Conservation (phyloP, 2,113 vertebrate genomes). For the Prietella phreatophila region DNA sequence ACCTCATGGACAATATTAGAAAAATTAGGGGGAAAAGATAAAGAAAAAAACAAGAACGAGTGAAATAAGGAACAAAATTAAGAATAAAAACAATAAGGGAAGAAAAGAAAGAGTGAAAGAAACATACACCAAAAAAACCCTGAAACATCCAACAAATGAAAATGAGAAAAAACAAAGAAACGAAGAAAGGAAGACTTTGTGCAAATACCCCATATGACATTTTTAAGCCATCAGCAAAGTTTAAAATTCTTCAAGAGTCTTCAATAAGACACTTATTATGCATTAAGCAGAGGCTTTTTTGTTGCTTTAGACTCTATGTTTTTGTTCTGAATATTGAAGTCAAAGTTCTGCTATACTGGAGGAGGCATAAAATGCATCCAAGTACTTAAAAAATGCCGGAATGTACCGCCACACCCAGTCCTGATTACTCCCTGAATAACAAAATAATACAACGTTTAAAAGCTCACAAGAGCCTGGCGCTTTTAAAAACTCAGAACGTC, state of each 20-base stretch:
- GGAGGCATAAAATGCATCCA: neutral
- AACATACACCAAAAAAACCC: neutral
- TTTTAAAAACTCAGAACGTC: neutral
- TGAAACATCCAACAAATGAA: neutral
- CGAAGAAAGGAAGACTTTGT: neutral
- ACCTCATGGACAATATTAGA: too few relatives aligned
- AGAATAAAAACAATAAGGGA: neutral
- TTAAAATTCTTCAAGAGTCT: neutral
- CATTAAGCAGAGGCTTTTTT: neutral
- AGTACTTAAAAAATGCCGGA: neutral
- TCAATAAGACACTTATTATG: neutral
- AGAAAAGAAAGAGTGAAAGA: neutral
- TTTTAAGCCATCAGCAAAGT: neutral
- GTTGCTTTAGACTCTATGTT: neutral
- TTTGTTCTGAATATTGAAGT: neutral
- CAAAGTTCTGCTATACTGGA: neutral
- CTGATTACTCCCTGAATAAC: constrained; percentile 5
- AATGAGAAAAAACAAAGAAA: neutral
- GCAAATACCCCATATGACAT: neutral
- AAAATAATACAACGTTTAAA: neutral
- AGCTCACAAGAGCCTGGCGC: neutral
- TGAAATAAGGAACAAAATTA: neutral
- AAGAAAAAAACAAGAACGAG: neutral
- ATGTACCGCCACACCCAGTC: constrained; percentile 9
- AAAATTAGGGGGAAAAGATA: neutral